Percentiles rank a stretch among this genome's conserved stretches.
These are phyloP conservation scores for Vireo altiloquus DNA, from an alignment of 2,113 vertebrate species.

Conservation along the genomic window DNA sequence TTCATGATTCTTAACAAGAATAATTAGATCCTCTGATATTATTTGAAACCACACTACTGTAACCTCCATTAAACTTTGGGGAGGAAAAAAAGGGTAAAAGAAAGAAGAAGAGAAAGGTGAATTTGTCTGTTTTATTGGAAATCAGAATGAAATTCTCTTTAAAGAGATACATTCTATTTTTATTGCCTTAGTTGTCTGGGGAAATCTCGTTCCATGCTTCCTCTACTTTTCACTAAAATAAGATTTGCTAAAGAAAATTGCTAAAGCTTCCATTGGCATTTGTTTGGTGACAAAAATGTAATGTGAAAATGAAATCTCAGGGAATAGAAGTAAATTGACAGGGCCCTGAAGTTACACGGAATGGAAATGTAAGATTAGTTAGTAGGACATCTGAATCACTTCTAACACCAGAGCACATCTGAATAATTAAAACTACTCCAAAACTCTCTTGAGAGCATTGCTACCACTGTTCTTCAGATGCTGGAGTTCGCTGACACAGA, in stretches of 20 bases:
- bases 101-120: neutral
- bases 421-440: neutral
- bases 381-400: neutral
- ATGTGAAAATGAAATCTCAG: neutral
- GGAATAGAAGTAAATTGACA: neutral
- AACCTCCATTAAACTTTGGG: slow-evolving; percentile 3
- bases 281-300: neutral
- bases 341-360: neutral
- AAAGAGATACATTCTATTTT: slow-evolving; percentile 19
- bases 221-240: neutral
- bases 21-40: slow-evolving; percentile 55
- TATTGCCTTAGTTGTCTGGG: slow-evolving; percentile 18
- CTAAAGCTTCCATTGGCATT: neutral
- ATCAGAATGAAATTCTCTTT: slow-evolving; percentile 7
- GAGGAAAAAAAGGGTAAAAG: rapidly evolving
- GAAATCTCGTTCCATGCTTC: neutral
- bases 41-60: slow-evolving; percentile 8
- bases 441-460: neutral
- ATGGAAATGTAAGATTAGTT: neutral
- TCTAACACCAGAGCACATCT: neutral
- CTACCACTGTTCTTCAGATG: neutral
- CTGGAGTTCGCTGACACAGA: neutral
- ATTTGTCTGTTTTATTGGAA: slow-evolving; percentile 41
- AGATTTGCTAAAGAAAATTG: neutral
- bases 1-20: slow-evolving; percentile 45